These are phyloP conservation scores for Lerema accius DNA, from an alignment of 1,140 invertebrate genomes.

Conservation along the genomic window DNA sequence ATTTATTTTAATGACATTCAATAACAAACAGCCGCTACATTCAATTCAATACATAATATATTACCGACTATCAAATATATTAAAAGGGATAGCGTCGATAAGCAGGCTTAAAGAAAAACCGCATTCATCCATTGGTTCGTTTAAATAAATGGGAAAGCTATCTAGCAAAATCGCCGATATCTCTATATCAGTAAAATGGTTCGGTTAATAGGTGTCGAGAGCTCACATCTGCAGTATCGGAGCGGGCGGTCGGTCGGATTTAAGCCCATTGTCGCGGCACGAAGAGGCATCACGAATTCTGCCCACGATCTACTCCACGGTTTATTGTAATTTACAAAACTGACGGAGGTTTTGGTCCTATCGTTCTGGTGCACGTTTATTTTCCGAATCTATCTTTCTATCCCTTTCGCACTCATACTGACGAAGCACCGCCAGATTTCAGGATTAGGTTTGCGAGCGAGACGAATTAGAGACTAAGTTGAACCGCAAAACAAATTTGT, in stretches of 20 bases:
- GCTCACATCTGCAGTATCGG: slow-evolving; percentile 57
- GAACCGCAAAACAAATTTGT: slow-evolving; percentile 35
- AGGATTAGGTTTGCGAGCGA: slow-evolving; percentile 40
- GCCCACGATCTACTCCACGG: slow-evolving; percentile 66
- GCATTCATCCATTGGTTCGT: slow-evolving; percentile 11
- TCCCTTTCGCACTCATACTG: slow-evolving; percentile 25
- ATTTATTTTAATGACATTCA: no score
- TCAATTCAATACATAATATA: no score
- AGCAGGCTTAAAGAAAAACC: slow-evolving; percentile 39
- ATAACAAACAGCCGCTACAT: slow-evolving; percentile 21
- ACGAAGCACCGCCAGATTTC: slow-evolving; percentile 39
- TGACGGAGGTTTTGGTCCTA: slow-evolving; percentile 67
- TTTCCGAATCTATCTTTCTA: slow-evolving; percentile 46
- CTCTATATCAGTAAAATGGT: slow-evolving; percentile 54
- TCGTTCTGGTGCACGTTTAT: slow-evolving; percentile 58
- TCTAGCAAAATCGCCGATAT: slow-evolving; percentile 40
- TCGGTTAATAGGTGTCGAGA: slow-evolving; percentile 58
- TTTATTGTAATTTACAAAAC: slow-evolving; percentile 81
- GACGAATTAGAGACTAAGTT: slow-evolving; percentile 37
- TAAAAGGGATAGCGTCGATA: slow-evolving; percentile 67
- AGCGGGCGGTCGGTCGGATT: slow-evolving; percentile 43
- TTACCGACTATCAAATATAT: slow-evolving; percentile 56
- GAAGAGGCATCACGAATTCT: slow-evolving; percentile 68
- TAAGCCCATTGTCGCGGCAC: slow-evolving; percentile 69
- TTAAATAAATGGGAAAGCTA: slow-evolving; percentile 33